Conservation (phyloP, 2,797 vertebrate genomes). For the Siniperca scherzeri region DNA sequence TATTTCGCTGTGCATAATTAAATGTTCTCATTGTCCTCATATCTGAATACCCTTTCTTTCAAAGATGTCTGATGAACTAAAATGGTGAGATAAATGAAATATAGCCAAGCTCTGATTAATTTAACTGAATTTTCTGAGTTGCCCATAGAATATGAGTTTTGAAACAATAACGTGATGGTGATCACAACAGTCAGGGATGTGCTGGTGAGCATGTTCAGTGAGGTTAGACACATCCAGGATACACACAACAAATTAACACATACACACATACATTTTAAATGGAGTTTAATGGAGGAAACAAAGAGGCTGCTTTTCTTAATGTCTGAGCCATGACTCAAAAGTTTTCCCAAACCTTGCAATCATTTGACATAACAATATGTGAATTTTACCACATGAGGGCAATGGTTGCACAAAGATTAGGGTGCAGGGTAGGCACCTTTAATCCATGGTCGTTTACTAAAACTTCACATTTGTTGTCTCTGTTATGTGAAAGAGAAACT, state of each 20-base stretch:
- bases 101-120: neutral
- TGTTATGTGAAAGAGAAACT: neutral
- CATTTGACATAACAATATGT: neutral
- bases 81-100: neutral
- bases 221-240: neutral
- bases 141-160: neutral
- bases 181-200: neutral
- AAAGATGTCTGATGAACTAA: neutral
- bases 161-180: neutral
- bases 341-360: neutral
- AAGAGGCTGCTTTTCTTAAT: neutral
- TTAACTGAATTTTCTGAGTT: neutral
- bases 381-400: constrained; percentile 54
- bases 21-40: constrained; percentile 1
- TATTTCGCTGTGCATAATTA: constrained; percentile 15
- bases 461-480: neutral
- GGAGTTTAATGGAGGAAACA: neutral
- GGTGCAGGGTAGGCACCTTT: neutral
- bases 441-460: neutral
- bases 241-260: too few relatives aligned
- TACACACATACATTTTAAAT: neutral
- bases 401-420: neutral
- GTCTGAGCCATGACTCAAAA: neutral
- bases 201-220: neutral
- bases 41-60: neutral